phyloP scores from a whole-genome alignment of 2,797 vertebrate genomes.

The Epinephelus malabaricus region DNA sequence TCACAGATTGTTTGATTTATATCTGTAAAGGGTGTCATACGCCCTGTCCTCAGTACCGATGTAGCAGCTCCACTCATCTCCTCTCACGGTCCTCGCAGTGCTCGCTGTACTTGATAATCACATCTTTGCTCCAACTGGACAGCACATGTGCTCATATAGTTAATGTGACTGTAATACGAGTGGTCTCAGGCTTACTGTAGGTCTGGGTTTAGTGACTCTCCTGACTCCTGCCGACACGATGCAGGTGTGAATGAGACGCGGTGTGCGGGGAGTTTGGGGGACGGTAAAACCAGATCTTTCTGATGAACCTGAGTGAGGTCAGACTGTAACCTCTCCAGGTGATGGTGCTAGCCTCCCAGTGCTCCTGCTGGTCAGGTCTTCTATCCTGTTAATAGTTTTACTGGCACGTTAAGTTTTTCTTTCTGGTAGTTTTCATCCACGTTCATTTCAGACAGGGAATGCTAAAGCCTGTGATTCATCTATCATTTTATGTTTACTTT shows the following conservation, averaged over 20 bases:
- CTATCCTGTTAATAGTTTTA: slow-evolving; percentile 42
- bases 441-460: not conserved
- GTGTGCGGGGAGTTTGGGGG: not conserved
- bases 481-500: slow-evolving; percentile 5
- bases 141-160: slow-evolving; percentile 20
- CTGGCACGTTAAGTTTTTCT: slow-evolving; percentile 8
- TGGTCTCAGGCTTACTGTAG: slow-evolving; percentile 50
- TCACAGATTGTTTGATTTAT: not conserved
- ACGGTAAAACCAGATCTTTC: slow-evolving; percentile 26
- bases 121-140: slow-evolving; percentile 25
- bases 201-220: slow-evolving; percentile 20
- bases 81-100: slow-evolving; percentile 34
- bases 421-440: slow-evolving; percentile 6
- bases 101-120: slow-evolving; percentile 39
- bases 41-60: slow-evolving; percentile 32
- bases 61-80: slow-evolving; percentile 58
- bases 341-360: slow-evolving; percentile 72
- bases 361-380: slow-evolving; percentile 66
- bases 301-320: slow-evolving; percentile 34
- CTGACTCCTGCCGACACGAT: not conserved
- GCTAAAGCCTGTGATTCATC: not conserved
- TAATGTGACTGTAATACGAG: slow-evolving; percentile 30
- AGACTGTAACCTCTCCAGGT: slow-evolving; percentile 48
- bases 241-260: not conserved
- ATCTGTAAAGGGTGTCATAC: slow-evolving; percentile 6